These are phyloP conservation scores for Drosophila parabipectinata DNA, from an alignment of 1,140 invertebrate genomes.

Conservation along the genomic window DNA sequence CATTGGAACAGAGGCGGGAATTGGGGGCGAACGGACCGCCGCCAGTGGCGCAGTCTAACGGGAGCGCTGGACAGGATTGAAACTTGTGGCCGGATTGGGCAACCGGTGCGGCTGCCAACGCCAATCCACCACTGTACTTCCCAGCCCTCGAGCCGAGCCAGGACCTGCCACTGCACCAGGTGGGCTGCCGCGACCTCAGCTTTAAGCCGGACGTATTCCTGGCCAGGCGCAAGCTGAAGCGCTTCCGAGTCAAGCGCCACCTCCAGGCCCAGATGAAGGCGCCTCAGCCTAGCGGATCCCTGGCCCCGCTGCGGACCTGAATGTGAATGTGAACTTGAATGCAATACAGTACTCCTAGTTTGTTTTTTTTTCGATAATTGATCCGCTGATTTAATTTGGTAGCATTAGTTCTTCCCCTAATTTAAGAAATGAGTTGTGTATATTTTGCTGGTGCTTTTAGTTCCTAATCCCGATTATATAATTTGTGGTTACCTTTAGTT, in stretches of 20 bases:
- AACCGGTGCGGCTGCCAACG: constrained; percentile 62
- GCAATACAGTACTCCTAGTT: constrained; percentile 61
- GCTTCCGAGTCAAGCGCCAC: constrained; percentile 63
- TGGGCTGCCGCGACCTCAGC: constrained; percentile 68
- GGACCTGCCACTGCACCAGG: constrained; percentile 33
- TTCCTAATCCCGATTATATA: constrained; percentile 63
- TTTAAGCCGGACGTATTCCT: constrained; percentile 73
- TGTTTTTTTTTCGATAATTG: constrained; percentile 27
- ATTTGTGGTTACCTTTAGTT: constrained; percentile 57
- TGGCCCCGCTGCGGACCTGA: constrained; percentile 56
- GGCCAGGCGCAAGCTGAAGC: constrained; percentile 73
- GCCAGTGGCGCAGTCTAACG: constrained; percentile 86
- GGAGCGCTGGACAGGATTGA: constrained; percentile 87
- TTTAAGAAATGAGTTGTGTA: constrained; percentile 39
- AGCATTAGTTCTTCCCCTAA: constrained; percentile 15
- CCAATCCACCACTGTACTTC: constrained; percentile 83
- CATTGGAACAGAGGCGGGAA: constrained; percentile 84
- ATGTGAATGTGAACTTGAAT: constrained; percentile 54
- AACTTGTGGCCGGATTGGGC: constrained; percentile 84
- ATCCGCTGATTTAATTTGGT: constrained; percentile 34
- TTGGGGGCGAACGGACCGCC: constrained; percentile 40
- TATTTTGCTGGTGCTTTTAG: constrained; percentile 78
- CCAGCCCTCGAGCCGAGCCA: constrained; percentile 69
- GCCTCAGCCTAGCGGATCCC: constrained; percentile 36
- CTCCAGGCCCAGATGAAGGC: constrained; percentile 56